phyloP scores from a whole-genome alignment of 2,888 invertebrate species.

The Nomada goodeniana region DNA sequence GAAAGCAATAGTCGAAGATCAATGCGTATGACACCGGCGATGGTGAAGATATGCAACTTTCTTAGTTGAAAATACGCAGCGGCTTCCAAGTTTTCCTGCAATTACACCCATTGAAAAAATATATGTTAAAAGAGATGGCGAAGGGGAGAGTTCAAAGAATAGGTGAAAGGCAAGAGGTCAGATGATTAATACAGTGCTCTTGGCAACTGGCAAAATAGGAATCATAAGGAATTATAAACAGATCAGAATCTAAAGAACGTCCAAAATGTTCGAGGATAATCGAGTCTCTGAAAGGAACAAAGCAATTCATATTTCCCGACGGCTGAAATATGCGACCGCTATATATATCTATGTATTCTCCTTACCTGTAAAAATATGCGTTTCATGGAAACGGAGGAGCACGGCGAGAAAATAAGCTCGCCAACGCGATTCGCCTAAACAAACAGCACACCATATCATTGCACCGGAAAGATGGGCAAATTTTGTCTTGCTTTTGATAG shows the following conservation, averaged over 20 bases:
- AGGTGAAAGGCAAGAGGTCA: neutral
- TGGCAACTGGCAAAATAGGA: too few species aligned
- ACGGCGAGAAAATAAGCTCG: conserved; percentile 59
- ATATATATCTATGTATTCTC: neutral
- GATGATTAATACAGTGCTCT: conserved; percentile 10
- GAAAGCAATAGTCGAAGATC: conserved; percentile 72
- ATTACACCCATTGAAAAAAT: conserved; percentile 28
- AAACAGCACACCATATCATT: neutral
- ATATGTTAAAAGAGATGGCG: neutral
- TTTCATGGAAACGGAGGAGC: conserved; percentile 45
- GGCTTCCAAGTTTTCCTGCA: conserved; percentile 72
- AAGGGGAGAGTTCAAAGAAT: neutral
- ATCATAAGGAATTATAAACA: too few species aligned
- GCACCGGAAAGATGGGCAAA: neutral
- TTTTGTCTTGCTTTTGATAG: neutral
- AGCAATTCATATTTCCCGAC: neutral
- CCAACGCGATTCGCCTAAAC: conserved; percentile 64
- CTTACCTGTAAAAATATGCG: conserved; percentile 59
- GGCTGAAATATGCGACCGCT: neutral
- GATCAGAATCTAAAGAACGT: too few species aligned
- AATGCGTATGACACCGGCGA: conserved; percentile 68
- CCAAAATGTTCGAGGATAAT: too few species aligned
- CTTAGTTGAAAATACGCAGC: conserved; percentile 71
- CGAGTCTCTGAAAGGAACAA: neutral
- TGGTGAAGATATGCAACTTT: conserved; percentile 66